Evolutionary conservation across 2,888 invertebrate species (phyloP).

Genomic region (Polia nebulosa): DNA sequence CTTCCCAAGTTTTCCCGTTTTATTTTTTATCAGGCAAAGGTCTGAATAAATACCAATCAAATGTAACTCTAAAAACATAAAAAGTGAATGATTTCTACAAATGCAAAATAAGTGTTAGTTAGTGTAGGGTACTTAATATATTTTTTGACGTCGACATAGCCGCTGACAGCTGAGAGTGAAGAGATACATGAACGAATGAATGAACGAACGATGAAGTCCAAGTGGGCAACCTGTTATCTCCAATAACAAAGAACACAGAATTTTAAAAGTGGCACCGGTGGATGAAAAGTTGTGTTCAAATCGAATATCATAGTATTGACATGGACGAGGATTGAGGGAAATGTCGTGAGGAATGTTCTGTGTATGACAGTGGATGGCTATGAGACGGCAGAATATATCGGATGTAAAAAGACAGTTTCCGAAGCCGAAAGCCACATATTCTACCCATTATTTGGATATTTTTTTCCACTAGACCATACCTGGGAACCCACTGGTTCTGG

Average conservation of each 20-base stretch:
- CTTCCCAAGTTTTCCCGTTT: neutral
- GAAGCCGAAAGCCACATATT: too few relatives aligned
- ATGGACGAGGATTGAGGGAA: neutral
- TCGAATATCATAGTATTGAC: neutral
- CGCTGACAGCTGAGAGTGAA: neutral
- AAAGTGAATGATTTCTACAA: neutral
- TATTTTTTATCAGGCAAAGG: too few relatives aligned
- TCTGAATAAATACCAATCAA: too few relatives aligned
- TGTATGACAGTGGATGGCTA: too few relatives aligned
- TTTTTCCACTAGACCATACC: too few relatives aligned
- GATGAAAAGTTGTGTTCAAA: neutral
- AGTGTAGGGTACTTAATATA: neutral
- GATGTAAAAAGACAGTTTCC: too few relatives aligned
- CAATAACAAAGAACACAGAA: neutral
- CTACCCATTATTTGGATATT: too few relatives aligned
- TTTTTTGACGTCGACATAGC: neutral
- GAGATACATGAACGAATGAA: neutral
- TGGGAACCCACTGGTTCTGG: too few relatives aligned
- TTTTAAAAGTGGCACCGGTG: neutral
- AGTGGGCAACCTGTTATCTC: neutral
- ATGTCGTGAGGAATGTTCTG: too few relatives aligned
- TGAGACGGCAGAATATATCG: too few relatives aligned
- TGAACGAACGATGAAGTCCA: neutral
- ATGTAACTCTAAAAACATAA: neutral
- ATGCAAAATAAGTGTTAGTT: slow-evolving; percentile 3